These are phyloP conservation scores for Bombus huntii DNA, from an alignment of 1,140 invertebrate species.

Conservation along the genomic window DNA sequence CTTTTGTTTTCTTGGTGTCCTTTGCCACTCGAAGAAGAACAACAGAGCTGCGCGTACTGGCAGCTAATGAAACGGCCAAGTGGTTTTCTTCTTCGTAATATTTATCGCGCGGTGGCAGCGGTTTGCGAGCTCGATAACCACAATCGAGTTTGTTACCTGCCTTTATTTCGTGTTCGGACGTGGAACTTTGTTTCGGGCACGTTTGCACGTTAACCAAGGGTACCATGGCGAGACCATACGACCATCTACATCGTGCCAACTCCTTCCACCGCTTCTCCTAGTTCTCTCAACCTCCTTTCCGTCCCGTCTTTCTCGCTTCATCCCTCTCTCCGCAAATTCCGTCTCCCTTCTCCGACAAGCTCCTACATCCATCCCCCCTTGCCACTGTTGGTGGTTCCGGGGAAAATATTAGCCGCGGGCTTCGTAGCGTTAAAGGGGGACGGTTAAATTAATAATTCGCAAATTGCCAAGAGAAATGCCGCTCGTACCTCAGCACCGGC, in stretches of 20 bases:
- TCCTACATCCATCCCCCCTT: neutral
- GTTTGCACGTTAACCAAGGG: conserved; percentile 52
- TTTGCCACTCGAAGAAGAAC: neutral
- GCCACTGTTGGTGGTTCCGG: conserved; percentile 18
- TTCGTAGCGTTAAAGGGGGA: conserved; percentile 60
- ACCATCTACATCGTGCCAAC: conserved; percentile 12
- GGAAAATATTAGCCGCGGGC: conserved; percentile 65
- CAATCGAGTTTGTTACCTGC: conserved; percentile 64
- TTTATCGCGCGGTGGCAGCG: neutral
- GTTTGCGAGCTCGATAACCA: conserved; percentile 29
- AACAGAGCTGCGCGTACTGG: neutral
- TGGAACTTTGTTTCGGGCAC: conserved; percentile 60
- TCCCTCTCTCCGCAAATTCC: conserved; percentile 2
- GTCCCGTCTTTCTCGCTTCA: conserved; percentile 1
- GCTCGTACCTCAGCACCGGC: conserved; percentile 16
- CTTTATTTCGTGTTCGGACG: conserved; percentile 64
- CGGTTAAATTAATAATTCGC: conserved; percentile 67
- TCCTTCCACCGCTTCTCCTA: neutral
- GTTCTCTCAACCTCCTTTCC: neutral
- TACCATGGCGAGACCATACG: conserved; percentile 17
- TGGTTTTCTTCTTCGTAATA: neutral
- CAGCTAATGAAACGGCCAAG: no score
- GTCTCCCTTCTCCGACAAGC: neutral
- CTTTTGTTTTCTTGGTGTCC: no score
- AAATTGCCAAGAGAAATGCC: conserved; percentile 58